A percentile compares a stretch with the other conserved stretches of the same genome.
phyloP scores from a whole-genome alignment of 2,888 invertebrate species.

The Synergus japonicus region DNA sequence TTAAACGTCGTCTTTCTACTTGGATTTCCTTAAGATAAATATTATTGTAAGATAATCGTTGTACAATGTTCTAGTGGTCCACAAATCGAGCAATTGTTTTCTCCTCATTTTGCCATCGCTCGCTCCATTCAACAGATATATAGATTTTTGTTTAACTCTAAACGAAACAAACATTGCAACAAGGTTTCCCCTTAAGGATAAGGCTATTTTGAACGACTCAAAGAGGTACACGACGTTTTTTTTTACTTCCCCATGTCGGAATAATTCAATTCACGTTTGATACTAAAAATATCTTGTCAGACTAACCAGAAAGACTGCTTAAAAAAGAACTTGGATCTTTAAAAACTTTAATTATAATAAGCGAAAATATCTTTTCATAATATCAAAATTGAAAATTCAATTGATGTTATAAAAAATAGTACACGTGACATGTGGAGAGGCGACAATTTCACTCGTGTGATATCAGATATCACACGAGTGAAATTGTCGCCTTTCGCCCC shows the following conservation, averaged over 20 bases:
- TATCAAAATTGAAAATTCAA: too few species aligned
- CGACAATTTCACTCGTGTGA: too few species aligned
- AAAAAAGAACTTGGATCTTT: neutral
- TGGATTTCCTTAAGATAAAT: constrained; percentile 53
- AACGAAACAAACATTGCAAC: constrained; percentile 61
- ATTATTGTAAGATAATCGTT: constrained; percentile 74
- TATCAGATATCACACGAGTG: too few species aligned
- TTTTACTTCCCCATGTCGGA: constrained; percentile 1
- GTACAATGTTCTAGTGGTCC: constrained; percentile 73
- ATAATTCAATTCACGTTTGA: constrained; percentile 21
- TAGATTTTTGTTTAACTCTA: constrained; percentile 45
- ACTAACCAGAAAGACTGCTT: neutral
- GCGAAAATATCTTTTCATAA: too few species aligned
- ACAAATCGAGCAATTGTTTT: constrained; percentile 66
- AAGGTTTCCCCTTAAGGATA: constrained; percentile 61
- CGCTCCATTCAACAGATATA: constrained; percentile 42
- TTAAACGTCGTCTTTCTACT: constrained; percentile 28
- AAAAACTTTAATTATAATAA: neutral
- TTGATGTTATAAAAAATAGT: too few species aligned
- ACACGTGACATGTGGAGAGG: too few species aligned
- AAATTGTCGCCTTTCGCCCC: too few species aligned
- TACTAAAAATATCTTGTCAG: constrained; percentile 31
- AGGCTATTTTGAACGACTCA: constrained; percentile 20
- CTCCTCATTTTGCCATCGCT: constrained; percentile 36
- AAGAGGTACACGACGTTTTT: constrained; percentile 16